A percentile compares a stretch with the other conserved stretches of the same genome.
phyloP scores from a whole-genome alignment of 2,797 vertebrate genomes.

The Myripristis murdjan region DNA sequence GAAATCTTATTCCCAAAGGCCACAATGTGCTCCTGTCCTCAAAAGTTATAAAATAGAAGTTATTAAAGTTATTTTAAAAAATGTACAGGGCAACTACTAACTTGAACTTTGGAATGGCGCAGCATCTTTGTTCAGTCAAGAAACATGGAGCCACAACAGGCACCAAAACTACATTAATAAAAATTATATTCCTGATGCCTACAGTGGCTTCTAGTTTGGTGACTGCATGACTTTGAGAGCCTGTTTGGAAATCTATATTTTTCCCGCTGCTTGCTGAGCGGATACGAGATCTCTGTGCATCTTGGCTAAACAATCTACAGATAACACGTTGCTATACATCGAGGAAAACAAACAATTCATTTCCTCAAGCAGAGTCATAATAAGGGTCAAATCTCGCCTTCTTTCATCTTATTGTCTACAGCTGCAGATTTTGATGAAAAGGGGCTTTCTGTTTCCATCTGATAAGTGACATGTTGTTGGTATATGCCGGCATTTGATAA shows the following conservation, averaged over 20 bases:
- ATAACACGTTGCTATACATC: background rate
- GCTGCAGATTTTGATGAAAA: background rate
- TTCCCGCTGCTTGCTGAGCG: too few species aligned
- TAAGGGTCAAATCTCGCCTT: conserved; percentile 26
- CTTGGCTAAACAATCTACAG: background rate
- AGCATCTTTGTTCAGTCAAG: too few species aligned
- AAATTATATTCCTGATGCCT: too few species aligned
- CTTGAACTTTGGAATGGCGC: background rate
- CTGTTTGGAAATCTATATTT: too few species aligned
- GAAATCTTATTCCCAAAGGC: background rate
- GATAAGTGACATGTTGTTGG: too few species aligned
- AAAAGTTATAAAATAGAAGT: too few species aligned
- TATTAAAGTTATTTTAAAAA: conserved; percentile 12
- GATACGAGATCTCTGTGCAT: background rate
- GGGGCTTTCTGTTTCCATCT: background rate
- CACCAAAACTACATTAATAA: too few species aligned
- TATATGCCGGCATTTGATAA: conserved; percentile 2
- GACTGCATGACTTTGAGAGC: too few species aligned
- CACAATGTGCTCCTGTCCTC: background rate
- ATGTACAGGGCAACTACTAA: background rate
- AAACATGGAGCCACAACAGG: too few species aligned
- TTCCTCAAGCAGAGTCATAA: conserved; percentile 24
- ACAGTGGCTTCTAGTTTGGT: too few species aligned
- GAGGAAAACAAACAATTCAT: conserved; percentile 6
- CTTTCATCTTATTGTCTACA: conserved; percentile 19